Conservation (phyloP, 2,888 invertebrate genomes). For the Acleris laterana region DNA sequence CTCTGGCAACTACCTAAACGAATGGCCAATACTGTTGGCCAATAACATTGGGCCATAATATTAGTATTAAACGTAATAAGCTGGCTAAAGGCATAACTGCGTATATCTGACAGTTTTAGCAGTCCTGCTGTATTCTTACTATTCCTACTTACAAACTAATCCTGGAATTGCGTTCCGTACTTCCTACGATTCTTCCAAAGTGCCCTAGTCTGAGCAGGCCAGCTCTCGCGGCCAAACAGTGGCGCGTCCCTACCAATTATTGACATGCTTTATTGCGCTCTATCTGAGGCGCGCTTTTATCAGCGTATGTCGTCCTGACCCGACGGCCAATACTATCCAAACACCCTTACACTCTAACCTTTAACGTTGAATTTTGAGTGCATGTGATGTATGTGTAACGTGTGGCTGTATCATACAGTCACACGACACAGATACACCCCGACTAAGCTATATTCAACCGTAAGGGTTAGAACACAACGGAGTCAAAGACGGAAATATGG, state of each 20-base stretch:
- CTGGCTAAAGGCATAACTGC: too few species aligned
- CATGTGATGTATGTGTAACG: too few species aligned
- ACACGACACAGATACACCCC: neutral
- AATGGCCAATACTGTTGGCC: too few species aligned
- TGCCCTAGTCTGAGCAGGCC: constrained; percentile 42
- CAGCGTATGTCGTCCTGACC: constrained; percentile 67
- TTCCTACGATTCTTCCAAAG: constrained; percentile 5
- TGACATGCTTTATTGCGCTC: constrained; percentile 76
- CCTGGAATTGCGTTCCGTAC: too few species aligned
- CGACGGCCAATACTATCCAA: neutral
- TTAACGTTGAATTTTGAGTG: too few species aligned
- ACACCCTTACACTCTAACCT: neutral
- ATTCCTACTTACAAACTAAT: too few species aligned
- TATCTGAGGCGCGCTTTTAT: constrained; percentile 71
- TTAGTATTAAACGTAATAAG: too few species aligned
- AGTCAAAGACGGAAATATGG: constrained; percentile 30
- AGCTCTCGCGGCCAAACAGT: constrained; percentile 47
- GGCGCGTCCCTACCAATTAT: constrained; percentile 75
- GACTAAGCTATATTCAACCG: constrained; percentile 44
- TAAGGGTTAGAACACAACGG: constrained; percentile 41
- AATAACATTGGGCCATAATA: fast-evolving
- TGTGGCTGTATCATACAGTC: too few species aligned
- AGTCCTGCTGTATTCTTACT: too few species aligned
- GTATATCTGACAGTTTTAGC: too few species aligned
- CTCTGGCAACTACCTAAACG: too few species aligned